Conservation (phyloP, 2,113 vertebrate genomes). For the Poicephalus gulielmi region DNA sequence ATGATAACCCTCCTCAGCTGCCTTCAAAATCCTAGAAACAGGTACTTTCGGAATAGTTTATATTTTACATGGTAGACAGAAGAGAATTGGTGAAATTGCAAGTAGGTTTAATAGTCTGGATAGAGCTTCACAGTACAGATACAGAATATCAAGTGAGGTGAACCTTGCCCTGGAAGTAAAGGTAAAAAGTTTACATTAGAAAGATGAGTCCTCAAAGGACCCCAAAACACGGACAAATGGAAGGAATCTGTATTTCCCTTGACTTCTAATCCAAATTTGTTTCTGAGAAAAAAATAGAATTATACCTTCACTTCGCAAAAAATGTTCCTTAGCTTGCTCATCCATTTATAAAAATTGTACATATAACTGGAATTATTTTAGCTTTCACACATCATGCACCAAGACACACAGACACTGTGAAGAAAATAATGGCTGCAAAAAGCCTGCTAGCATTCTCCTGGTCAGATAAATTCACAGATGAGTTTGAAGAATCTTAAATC, state of each 20-base stretch:
- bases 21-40: not conserved
- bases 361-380: not conserved
- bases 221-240: not conserved
- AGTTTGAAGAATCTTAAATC: not conserved
- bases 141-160: not conserved
- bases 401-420: not conserved
- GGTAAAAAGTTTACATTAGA: not conserved
- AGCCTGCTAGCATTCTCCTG: not conserved
- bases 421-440: not conserved
- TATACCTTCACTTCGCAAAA: not conserved
- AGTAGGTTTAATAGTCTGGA: not conserved
- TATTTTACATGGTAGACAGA: not conserved
- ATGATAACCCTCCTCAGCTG: not conserved
- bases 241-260: not conserved
- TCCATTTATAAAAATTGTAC: not conserved
- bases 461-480: not conserved
- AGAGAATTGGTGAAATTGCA: not conserved
- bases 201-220: not conserved
- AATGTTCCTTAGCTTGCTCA: not conserved
- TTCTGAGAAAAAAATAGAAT: not conserved
- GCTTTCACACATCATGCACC: not conserved
- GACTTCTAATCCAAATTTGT: not conserved
- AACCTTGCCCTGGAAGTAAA: not conserved
- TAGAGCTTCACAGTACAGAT: not conserved
- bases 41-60: not conserved